phyloP scores from a whole-genome alignment of 1,140 invertebrate genomes.

The Drosophila neocordata region DNA sequence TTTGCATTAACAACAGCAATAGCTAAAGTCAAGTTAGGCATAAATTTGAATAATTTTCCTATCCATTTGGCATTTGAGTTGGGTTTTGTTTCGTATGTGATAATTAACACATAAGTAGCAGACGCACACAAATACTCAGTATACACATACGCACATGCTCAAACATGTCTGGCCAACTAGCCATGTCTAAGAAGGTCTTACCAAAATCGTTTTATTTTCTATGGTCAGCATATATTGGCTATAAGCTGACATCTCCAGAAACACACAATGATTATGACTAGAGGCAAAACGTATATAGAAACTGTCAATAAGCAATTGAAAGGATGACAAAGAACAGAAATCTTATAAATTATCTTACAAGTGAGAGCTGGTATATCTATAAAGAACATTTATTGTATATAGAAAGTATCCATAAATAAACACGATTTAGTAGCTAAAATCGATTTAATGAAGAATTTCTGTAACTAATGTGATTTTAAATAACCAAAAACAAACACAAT shows the following conservation, averaged over 20 bases:
- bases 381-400: no score
- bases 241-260: conserved; percentile 11
- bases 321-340: no score
- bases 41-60: conserved; percentile 15
- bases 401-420: no score
- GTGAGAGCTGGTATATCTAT: no score
- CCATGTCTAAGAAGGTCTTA: background rate
- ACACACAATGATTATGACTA: background rate
- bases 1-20: conserved; percentile 13
- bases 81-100: conserved; percentile 2
- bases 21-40: conserved; percentile 13
- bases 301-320: background rate
- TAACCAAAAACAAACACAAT: no score
- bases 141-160: background rate
- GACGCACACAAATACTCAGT: background rate
- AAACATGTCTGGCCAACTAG: conserved; percentile 1
- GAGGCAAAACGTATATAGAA: background rate
- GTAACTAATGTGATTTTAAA: no score
- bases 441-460: no score
- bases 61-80: conserved; percentile 14
- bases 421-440: no score
- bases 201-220: conserved; percentile 12
- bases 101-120: conserved; percentile 20
- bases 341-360: no score
- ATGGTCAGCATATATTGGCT: conserved; percentile 10